Base-by-base conservation (phyloP, 2,888 invertebrate species). In the Drosophila mayaguana region DNA sequence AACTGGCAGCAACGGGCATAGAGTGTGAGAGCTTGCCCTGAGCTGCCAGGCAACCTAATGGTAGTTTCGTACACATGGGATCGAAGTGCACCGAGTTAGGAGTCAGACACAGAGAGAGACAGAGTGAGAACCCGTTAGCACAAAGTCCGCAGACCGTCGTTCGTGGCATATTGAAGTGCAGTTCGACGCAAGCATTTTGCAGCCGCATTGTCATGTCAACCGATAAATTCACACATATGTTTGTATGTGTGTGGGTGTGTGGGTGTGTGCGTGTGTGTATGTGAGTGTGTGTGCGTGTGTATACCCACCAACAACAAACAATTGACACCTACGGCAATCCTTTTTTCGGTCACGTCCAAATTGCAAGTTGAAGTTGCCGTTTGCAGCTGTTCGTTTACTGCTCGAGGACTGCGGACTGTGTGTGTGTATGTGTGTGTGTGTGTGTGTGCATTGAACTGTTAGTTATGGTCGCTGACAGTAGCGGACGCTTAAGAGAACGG, bases 181-280 rank as follows among this genome's bases (percentile, higher is more conserved):
- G 84, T 86, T 85, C 90, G 88, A 83, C 66, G 79, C 83, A 75
- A 88, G 78, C 90, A 90, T 89, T 84, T 89, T 82, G 89, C 87
- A 87, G 90, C 84, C 87, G 90, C 90, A 90, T 87, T 90, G 90
- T 90, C 89, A 89, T 89, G 87, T 89, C 87, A 90, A 87, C 86
- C 89, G 88, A 87, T 86, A 86, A 86, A 90, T 86, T 86, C 89
- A 81, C 90, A 88, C 80, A 82, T 63, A 82, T 73, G 64, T 45
- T 46, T 64, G 78, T 74, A 55, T 59, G 81, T 74, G 62, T 69
- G 61, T 43, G 46, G 62, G 64, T 67, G 63, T 69, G 61, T 50
- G 54, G 66, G 73, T 78, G 57, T 61, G 79, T 12, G 62, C 59
- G 61, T 40, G 81, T n/a, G 66, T 63, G 9, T 9, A 79, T n/a